Conservation (phyloP, 2,888 invertebrate genomes). For the Phorcus lineatus region DNA sequence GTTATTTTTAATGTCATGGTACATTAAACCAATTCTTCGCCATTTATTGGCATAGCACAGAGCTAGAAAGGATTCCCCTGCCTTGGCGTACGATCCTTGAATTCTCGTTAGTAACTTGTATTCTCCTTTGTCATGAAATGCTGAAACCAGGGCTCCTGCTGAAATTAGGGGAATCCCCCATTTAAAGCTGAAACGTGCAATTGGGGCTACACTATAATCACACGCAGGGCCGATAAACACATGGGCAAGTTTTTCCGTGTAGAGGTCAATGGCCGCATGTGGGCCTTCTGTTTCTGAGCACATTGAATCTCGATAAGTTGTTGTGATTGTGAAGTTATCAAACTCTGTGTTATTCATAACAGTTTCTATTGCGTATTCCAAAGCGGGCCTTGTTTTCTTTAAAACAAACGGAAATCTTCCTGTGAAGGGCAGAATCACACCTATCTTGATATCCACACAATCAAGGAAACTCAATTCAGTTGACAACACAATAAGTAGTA, state of each 20-base stretch:
- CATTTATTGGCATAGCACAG: constrained; percentile 60
- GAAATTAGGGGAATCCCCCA: constrained; percentile 91
- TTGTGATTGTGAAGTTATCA: constrained; percentile 35
- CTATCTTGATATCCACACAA: constrained; percentile 45
- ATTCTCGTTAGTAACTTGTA: constrained; percentile 84
- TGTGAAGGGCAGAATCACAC: constrained; percentile 61
- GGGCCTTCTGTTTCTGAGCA: constrained; percentile 65
- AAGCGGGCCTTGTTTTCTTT: constrained; percentile 65
- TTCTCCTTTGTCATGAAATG: constrained; percentile 70
- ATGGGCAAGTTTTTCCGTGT: constrained; percentile 48
- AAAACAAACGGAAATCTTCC: constrained; percentile 48
- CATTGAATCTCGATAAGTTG: constrained; percentile 54
- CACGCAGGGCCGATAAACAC: constrained; percentile 68
- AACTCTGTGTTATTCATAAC: constrained; percentile 41
- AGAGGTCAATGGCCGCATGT: constrained; percentile 63
- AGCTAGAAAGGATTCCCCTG: constrained; percentile 54
- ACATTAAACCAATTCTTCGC: constrained; percentile 62
- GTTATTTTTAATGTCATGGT: constrained; percentile 50
- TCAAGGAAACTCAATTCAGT: not conserved
- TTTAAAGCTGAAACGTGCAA: constrained; percentile 89
- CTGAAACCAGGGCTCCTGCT: constrained; percentile 60
- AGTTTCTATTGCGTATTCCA: constrained; percentile 64
- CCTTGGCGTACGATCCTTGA: constrained; percentile 60
- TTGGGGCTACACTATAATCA: constrained; percentile 86
- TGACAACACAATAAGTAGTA: no score